Percentiles rank a stretch among this genome's conserved stretches.
Evolutionary conservation across 2,113 vertebrate species (phyloP).

Genomic region (Setophaga coronata): DNA sequence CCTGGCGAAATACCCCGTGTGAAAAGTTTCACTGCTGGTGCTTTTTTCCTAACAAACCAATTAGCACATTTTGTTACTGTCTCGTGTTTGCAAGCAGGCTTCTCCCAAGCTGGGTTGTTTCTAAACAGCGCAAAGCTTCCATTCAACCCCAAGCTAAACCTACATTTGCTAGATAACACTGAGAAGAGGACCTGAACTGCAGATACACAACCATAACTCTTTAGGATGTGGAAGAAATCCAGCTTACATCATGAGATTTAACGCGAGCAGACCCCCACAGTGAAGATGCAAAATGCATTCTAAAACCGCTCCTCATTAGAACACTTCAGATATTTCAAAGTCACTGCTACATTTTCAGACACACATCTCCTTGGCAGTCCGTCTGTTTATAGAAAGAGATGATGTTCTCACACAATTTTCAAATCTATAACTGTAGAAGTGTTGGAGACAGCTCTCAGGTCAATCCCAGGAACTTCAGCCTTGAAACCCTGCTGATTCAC

Average conservation of each 20-base stretch:
- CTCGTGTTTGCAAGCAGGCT: neutral
- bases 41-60: neutral
- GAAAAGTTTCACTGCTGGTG: neutral
- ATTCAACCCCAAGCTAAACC: neutral
- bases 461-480: neutral
- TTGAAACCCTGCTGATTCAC: neutral
- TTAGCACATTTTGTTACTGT: neutral
- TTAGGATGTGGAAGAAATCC: neutral
- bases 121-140: neutral
- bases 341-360: neutral
- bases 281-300: neutral
- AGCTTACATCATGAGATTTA: neutral
- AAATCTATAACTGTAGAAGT: neutral
- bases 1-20: neutral
- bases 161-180: fast-evolving
- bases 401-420: neutral
- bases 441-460: neutral
- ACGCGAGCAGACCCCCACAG: fast-evolving
- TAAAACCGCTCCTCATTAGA: neutral
- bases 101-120: neutral
- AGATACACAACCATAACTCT: neutral
- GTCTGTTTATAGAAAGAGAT: neutral
- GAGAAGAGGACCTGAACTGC: neutral
- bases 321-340: neutral
- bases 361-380: neutral